Evolutionary conservation across 2,888 invertebrate genomes (phyloP), one percentile per base, ranked within the genome.

Genomic region (Clunio marinus): DNA sequence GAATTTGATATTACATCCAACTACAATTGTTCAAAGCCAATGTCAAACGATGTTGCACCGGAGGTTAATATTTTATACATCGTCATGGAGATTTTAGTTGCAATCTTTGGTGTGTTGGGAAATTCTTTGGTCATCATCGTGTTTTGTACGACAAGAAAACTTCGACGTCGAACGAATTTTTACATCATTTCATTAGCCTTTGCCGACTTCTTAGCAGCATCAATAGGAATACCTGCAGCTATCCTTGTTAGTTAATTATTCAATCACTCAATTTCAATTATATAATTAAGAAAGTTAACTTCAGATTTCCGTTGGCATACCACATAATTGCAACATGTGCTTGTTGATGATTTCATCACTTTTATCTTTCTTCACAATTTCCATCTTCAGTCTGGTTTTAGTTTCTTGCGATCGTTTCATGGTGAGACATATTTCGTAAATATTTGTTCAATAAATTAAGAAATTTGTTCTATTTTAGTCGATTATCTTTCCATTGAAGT

Each of bases 321-420:
- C 94, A 15, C 84, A 82, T 70, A 87, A 92, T 77, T 83, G 93
- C 46, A 84, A 91, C 75, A 88, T 88, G 57, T 95, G 95, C 77
- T 81, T 94, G 70, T 91, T 93, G 77, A 92, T 93, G 66, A 87
- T 91, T 66, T 93, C 93, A 1, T 79, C 93, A 71, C 81, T 95
- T 74, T 87, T 95, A 73, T 89, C 94, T 73, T 82, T 94, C 71
- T 95, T 94, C 76, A 95, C 94, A 66, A 91, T 92, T 75, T 94
- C 93, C 74, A 94, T 95, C 74, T 91, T 95, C 78, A 92, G 92
- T 76, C 81, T 95, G 75, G 91, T 95, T 20, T 94, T 92, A 15
- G 94, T 95, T 10, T 93, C 93, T n/a, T 87, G 94, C 72, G 95
- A 95, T 80, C 85, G 95, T 78, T 94, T 95, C 3, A 90, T 95